Percentiles rank a stretch among this genome's conserved stretches.
Conservation (phyloP, 2,113 vertebrate species). For the Forbesichthys papilliferus region DNA sequence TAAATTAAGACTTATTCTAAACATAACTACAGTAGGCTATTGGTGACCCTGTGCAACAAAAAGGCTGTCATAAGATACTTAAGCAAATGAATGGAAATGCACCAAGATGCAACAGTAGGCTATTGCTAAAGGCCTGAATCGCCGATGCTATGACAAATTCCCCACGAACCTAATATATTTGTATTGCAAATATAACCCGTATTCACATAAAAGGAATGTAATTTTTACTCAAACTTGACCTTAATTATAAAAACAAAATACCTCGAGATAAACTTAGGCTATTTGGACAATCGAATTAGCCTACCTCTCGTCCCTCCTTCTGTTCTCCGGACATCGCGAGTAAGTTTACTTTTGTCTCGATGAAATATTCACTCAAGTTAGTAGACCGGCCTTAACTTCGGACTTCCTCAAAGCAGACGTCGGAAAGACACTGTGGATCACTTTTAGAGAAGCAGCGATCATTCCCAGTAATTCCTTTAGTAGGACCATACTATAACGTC, state of each 20-base stretch:
- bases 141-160: no score
- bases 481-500: slow-evolving; percentile 56
- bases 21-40: not conserved
- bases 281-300: not conserved
- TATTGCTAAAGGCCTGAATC: no score
- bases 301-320: slow-evolving; percentile 57
- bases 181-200: no score
- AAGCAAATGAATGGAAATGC: not conserved
- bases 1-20: not conserved
- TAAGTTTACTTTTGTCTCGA: slow-evolving; percentile 4
- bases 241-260: no score
- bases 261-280: not conserved
- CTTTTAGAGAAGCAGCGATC: slow-evolving; percentile 44
- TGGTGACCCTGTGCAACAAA: not conserved
- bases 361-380: not conserved
- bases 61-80: not conserved
- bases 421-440: slow-evolving; percentile 52
- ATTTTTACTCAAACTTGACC: no score
- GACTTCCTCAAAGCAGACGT: slow-evolving; percentile 65
- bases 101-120: slow-evolving; percentile 12
- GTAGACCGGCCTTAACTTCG: slow-evolving; percentile 23
- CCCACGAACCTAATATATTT: no score
- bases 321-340: slow-evolving; percentile 61
- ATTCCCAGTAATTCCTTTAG: slow-evolving; percentile 56
- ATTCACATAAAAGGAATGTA: no score